Evolutionary conservation across 1,140 invertebrate genomes (phyloP).

Genomic region (Trachelipus rathkii): DNA sequence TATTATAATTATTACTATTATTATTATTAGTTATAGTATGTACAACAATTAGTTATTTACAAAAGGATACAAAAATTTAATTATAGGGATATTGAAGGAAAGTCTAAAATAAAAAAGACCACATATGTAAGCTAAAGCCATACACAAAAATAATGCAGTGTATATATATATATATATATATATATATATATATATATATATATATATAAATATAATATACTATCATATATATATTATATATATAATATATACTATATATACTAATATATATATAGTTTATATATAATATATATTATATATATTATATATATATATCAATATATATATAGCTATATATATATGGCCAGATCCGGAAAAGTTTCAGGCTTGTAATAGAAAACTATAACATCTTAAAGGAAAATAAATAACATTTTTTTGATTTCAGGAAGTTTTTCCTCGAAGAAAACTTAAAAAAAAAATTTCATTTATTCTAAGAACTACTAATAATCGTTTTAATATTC

Average conservation of each 20-base stretch:
- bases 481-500: not conserved
- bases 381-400: too few species aligned
- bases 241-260: too few species aligned
- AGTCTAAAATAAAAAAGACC: not conserved
- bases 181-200: slow-evolving; percentile 15
- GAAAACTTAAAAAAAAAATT: not conserved
- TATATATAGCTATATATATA: not conserved
- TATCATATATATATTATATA: too few species aligned
- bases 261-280: too few species aligned
- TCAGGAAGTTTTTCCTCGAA: not conserved
- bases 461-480: too few species aligned
- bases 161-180: slow-evolving; percentile 15
- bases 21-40: not conserved
- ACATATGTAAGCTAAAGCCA: not conserved
- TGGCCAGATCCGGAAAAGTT: not conserved
- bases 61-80: not conserved
- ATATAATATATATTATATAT: not conserved
- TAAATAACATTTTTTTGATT: too few species aligned
- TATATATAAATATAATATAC: not conserved
- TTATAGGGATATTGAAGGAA: not conserved
- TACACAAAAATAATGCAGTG: not conserved
- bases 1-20: not conserved
- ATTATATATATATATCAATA: not conserved
- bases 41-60: not conserved
- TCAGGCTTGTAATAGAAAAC: not conserved